These are phyloP conservation scores for Agrilus mali DNA, from an alignment of 2,888 invertebrate genomes.

Conservation along the genomic window DNA sequence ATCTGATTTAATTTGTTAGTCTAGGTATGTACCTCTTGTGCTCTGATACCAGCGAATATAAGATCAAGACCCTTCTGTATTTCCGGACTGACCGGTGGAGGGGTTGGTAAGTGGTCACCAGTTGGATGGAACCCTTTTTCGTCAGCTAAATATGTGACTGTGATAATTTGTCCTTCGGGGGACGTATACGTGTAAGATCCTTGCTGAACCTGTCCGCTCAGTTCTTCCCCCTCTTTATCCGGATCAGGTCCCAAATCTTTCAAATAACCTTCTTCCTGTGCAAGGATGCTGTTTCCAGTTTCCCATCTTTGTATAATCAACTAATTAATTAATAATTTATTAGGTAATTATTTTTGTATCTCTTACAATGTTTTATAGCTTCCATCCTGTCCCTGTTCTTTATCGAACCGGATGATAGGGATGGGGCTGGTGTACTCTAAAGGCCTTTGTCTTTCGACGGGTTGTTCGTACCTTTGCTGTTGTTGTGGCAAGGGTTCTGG, in stretches of 20 bases:
- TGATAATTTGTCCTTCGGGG: conserved; percentile 64
- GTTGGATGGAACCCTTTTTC: conserved; percentile 70
- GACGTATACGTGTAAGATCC: conserved; percentile 71
- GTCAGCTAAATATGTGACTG: conserved; percentile 67
- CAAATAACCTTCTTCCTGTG: conserved; percentile 66
- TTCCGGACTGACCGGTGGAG: conserved; percentile 71
- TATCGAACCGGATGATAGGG: conserved; percentile 69
- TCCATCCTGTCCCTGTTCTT: conserved; percentile 72
- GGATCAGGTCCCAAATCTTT: conserved; percentile 42
- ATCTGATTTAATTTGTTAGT: neutral
- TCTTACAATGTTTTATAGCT: conserved; percentile 69
- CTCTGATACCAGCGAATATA: conserved; percentile 71
- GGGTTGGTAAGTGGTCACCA: conserved; percentile 74
- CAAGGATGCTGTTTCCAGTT: conserved; percentile 70
- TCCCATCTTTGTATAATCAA: conserved; percentile 50
- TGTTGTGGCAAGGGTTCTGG: conserved; percentile 15
- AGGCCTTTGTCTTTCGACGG: conserved; percentile 16
- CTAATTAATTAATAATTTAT: conserved; percentile 8
- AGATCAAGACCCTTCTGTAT: conserved; percentile 79
- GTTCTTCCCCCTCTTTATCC: conserved; percentile 42
- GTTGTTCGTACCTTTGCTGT: conserved; percentile 31
- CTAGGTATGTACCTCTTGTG: conserved; percentile 38
- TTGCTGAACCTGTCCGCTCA: conserved; percentile 61
- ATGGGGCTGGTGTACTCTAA: conserved; percentile 59
- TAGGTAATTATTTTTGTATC: conserved; percentile 1